Evolutionary conservation across 1,140 invertebrate species (phyloP).

Genomic region (Drosophila bocki): DNA sequence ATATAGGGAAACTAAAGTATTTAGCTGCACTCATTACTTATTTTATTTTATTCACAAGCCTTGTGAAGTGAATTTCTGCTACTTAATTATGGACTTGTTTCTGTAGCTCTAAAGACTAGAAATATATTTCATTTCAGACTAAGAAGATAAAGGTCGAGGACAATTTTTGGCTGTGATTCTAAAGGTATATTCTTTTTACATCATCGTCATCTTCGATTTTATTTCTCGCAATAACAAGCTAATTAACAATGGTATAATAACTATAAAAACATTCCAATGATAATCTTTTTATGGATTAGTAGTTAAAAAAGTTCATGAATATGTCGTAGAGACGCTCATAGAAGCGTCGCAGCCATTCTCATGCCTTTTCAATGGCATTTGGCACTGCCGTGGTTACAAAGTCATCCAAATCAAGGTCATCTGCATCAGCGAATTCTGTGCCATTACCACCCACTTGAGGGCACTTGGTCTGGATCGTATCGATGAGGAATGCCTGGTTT

Average conservation of each 20-base stretch:
- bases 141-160: no score
- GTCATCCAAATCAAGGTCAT: slow-evolving; percentile 29
- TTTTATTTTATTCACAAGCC: not conserved
- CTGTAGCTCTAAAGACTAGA: no score
- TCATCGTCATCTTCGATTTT: not conserved
- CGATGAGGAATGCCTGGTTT: slow-evolving; percentile 50
- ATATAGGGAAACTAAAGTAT: not conserved
- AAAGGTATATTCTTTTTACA: not conserved
- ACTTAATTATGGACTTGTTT: not conserved
- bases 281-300: slow-evolving; percentile 15
- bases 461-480: slow-evolving; percentile 64
- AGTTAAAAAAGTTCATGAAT: slow-evolving; percentile 59
- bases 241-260: not conserved
- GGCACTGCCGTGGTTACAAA: slow-evolving; percentile 46
- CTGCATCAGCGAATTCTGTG: slow-evolving; percentile 13
- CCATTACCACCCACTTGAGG: slow-evolving; percentile 50
- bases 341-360: slow-evolving; percentile 70
- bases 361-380: slow-evolving; percentile 51
- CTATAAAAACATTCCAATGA: not conserved
- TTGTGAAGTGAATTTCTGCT: not conserved
- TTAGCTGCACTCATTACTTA: not conserved
- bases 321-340: slow-evolving; percentile 66
- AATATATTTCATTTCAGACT: not conserved
- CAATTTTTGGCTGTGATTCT: not conserved
- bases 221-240: slow-evolving; percentile 14